These are phyloP conservation scores for Periparus ater DNA, from an alignment of 2,797 vertebrate species.

Conservation along the genomic window DNA sequence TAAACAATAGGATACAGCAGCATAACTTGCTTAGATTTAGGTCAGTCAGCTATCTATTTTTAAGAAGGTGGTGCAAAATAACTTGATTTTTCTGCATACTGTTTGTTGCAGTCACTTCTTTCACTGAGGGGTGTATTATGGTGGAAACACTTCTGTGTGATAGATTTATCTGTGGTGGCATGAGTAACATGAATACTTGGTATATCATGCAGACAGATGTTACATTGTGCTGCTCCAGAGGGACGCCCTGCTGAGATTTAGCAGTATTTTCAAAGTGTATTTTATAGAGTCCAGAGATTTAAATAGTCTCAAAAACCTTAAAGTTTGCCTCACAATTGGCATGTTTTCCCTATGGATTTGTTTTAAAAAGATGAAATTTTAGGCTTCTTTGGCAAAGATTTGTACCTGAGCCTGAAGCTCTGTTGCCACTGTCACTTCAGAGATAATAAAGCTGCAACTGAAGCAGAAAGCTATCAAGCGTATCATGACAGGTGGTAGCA, in stretches of 20 bases:
- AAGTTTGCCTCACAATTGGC: not conserved
- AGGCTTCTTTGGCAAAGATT: not conserved
- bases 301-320: not conserved
- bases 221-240: accelerated
- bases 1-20: not conserved
- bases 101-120: not conserved
- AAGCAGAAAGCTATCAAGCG: not conserved
- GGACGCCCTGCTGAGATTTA: not conserved
- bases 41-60: not conserved
- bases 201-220: accelerated
- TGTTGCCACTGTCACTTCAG: not conserved
- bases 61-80: not conserved
- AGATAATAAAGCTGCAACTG: not conserved
- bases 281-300: not conserved
- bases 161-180: not conserved
- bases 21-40: not conserved
- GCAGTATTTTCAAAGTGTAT: not conserved
- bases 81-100: not conserved
- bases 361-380: not conserved
- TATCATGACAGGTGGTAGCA: not conserved
- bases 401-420: not conserved
- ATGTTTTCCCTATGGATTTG: not conserved
- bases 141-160: not conserved
- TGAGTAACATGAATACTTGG: not conserved
- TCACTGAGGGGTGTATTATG: not conserved